These are phyloP conservation scores for Azemiops feae DNA, from an alignment of 2,113 vertebrate genomes.

Conservation along the genomic window DNA sequence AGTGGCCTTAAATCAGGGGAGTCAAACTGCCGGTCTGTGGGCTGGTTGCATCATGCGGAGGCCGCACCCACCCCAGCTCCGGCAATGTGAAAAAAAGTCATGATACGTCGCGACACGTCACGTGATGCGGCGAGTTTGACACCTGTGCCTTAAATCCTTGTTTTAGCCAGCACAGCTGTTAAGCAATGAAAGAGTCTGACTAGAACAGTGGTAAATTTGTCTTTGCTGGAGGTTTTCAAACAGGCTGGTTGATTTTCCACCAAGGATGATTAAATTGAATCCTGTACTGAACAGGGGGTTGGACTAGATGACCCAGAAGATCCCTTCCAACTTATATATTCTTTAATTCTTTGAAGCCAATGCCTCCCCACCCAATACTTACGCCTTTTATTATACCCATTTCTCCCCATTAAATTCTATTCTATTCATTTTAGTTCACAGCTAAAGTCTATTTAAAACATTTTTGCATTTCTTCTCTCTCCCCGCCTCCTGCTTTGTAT, in stretches of 20 bases:
- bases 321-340: neutral
- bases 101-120: too few species aligned
- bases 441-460: neutral
- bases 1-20: conserved; percentile 70
- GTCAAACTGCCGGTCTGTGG: too few species aligned
- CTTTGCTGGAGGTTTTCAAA: neutral
- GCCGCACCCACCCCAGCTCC: too few species aligned
- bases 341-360: conserved; percentile 6
- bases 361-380: neutral
- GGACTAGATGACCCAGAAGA: neutral
- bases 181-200: neutral
- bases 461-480: neutral
- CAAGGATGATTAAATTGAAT: neutral
- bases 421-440: neutral
- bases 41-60: too few species aligned
- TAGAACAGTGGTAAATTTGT: neutral
- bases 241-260: neutral
- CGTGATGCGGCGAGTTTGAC: too few species aligned
- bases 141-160: conserved; percentile 68
- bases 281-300: neutral
- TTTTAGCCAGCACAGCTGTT: conserved; percentile 61
- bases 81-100: too few species aligned
- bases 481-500: neutral
- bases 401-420: neutral
- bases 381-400: neutral